Evolutionary conservation across 2,888 invertebrate species (phyloP), one percentile per base, ranked within the genome.

Genomic region (Chirona hameri): DNA sequence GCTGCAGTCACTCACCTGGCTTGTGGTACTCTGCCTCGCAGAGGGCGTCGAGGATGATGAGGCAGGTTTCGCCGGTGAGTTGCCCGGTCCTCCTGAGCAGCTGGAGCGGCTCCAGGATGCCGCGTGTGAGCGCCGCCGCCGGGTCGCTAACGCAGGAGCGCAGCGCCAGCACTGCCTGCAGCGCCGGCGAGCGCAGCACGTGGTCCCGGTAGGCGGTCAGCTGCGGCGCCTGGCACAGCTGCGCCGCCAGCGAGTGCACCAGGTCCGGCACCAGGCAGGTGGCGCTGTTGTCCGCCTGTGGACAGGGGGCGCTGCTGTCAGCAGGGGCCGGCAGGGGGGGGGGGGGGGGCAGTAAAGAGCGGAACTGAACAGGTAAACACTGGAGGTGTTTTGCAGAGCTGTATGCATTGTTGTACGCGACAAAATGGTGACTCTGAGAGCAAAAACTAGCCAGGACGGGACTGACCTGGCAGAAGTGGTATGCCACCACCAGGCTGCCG

Each of bases 181-280:
- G 89, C 87, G 96, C 95, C 10, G 94, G 93, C 87, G 97, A 96
- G 83, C 93, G 94, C 12, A 95, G 90, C 1, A 98, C 89, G 86
- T 95, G 93, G 87, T 97, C 96, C 85, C 95, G 91, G 88, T 97
- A 98, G 0, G 95, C 93, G 83, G 92, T 91, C 80, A 99, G 90
- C 88, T 95, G 94, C 0, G 97, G 97, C 0, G 97, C 95, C 88
- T 96, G 96, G 86, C 96, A 96, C 39, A 98, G 90, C 87, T 97
- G 96, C 0, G 98, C 97, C 5, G 97, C 96, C 83, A 98, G 87
- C 27, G 97, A 98, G 89, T 98, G 97, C 69, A 98, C 95, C 87
- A 98, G 96, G 89, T 98, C 98, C 81, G 98, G 96, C 85, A 98
- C 96, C 84, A 96, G 90, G 88, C 98, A 98, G n/a, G 97, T 97